Evolutionary conservation across 2,888 invertebrate species (phyloP).

Genomic region (Pterostichus niger): DNA sequence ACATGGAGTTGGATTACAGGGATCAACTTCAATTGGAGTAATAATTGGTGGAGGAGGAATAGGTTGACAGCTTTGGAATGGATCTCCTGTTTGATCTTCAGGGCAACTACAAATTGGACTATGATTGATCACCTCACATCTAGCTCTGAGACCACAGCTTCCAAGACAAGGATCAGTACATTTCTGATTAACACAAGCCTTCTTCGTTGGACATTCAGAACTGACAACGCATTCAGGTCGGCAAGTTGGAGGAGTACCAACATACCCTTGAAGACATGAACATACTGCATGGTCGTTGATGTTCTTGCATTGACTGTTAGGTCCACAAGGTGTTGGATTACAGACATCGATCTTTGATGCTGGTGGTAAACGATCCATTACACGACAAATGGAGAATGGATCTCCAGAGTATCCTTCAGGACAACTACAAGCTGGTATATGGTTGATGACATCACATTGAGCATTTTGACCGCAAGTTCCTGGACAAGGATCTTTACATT

Average conservation of each 20-base stretch:
- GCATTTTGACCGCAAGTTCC: slow-evolving; percentile 86
- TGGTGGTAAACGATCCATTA: slow-evolving; percentile 71
- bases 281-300: slow-evolving; percentile 78
- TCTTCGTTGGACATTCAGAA: slow-evolving; percentile 78
- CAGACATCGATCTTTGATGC: slow-evolving; percentile 75
- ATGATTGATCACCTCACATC: slow-evolving; percentile 80
- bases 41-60: slow-evolving; percentile 74
- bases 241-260: slow-evolving; percentile 80
- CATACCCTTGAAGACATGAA: slow-evolving; percentile 78
- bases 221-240: slow-evolving; percentile 79
- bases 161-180: slow-evolving; percentile 81
- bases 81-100: slow-evolving; percentile 85
- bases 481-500: slow-evolving; percentile 85
- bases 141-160: slow-evolving; percentile 79
- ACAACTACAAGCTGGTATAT: slow-evolving; percentile 86
- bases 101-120: slow-evolving; percentile 80
- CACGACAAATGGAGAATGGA: slow-evolving; percentile 78
- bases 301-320: slow-evolving; percentile 79
- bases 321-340: slow-evolving; percentile 79
- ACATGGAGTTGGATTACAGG: slow-evolving; percentile 89
- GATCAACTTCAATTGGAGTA: slow-evolving; percentile 76
- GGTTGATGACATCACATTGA: slow-evolving; percentile 85
- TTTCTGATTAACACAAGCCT: slow-evolving; percentile 79
- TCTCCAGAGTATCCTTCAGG: slow-evolving; percentile 85
- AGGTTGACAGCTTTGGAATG: slow-evolving; percentile 86